phyloP scores from a whole-genome alignment of 2,888 invertebrate genomes.

The Criorhina ranunculi region DNA sequence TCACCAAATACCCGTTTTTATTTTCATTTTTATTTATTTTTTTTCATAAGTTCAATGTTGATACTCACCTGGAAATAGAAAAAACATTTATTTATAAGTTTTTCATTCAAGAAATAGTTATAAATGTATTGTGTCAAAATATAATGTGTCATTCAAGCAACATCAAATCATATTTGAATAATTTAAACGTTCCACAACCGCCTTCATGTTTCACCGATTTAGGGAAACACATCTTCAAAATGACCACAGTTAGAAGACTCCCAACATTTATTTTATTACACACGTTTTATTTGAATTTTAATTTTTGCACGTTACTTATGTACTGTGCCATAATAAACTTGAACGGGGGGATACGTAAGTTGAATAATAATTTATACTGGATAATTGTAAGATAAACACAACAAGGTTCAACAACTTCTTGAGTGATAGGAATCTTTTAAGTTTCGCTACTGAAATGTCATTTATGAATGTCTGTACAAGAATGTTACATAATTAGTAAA shows the following conservation, averaged over 20 bases:
- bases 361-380: slow-evolving; percentile 47
- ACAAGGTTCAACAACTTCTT: slow-evolving; percentile 52
- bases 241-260: background rate
- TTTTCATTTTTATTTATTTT: too few relatives aligned
- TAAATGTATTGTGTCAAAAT: slow-evolving; percentile 1
- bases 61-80: slow-evolving; percentile 56
- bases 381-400: slow-evolving; percentile 36
- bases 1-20: slow-evolving; percentile 40
- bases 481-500: background rate
- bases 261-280: background rate
- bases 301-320: slow-evolving; percentile 26
- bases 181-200: slow-evolving; percentile 2
- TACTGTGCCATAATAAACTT: slow-evolving; percentile 1
- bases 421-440: slow-evolving; percentile 21
- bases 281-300: slow-evolving; percentile 40
- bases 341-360: slow-evolving; percentile 24
- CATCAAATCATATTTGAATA: background rate
- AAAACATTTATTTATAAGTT: background rate
- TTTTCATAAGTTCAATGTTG: slow-evolving; percentile 11
- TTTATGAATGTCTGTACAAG: background rate
- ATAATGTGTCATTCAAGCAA: slow-evolving; percentile 4
- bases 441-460: slow-evolving; percentile 30
- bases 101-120: slow-evolving; percentile 5
- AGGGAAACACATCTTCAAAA: slow-evolving; percentile 9
- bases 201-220: background rate